phyloP scores from a whole-genome alignment of 1,140 invertebrate genomes.

The Listronotus bonariensis region DNA sequence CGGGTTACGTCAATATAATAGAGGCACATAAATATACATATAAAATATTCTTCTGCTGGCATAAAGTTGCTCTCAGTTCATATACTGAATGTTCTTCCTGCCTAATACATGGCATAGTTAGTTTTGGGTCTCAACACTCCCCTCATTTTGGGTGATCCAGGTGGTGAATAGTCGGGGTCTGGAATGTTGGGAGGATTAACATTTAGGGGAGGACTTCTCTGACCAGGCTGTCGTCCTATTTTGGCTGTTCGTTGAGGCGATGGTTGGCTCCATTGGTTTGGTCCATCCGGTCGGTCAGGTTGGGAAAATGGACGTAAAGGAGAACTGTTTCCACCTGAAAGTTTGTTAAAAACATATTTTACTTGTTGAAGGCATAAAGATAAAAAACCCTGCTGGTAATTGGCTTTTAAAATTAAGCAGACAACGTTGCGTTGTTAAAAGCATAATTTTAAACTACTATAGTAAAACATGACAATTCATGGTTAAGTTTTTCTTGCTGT shows the following conservation, averaged over 20 bases:
- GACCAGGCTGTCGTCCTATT: slow-evolving; percentile 24
- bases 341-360: neutral
- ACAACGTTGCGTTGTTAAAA: no score
- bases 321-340: neutral
- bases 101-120: slow-evolving; percentile 20
- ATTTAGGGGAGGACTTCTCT: slow-evolving; percentile 25
- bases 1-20: no score
- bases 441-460: no score
- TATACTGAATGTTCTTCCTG: no score
- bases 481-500: no score
- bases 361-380: no score
- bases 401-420: no score
- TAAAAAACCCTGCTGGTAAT: no score
- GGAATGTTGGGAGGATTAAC: slow-evolving; percentile 29
- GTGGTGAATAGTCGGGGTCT: slow-evolving; percentile 38
- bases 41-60: no score
- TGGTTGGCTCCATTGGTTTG: neutral
- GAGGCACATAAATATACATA: no score
- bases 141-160: slow-evolving; percentile 22
- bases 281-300: neutral
- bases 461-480: no score
- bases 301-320: neutral
- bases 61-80: no score
- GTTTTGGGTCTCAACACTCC: slow-evolving; percentile 30
- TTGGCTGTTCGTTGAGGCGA: slow-evolving; percentile 18